A percentile compares a stretch with the other conserved stretches of the same genome.
These are phyloP conservation scores for Rousettus madagascariensis DNA, from an alignment of 2,797 vertebrate species.

Conservation along the genomic window DNA sequence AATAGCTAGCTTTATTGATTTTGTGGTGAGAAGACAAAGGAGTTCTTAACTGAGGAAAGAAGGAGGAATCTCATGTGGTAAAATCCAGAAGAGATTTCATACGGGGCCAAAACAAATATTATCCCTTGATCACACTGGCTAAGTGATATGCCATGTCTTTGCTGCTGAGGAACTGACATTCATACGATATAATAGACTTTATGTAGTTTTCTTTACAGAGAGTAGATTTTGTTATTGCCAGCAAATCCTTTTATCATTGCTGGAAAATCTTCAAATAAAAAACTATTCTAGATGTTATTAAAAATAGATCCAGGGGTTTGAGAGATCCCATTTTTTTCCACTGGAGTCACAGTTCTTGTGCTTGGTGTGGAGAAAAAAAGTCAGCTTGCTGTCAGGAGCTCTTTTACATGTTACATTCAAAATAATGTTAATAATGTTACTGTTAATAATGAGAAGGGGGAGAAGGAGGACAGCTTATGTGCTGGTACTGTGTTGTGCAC, in stretches of 20 bases:
- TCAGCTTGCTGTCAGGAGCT: background rate
- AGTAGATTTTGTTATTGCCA: slow-evolving; percentile 29
- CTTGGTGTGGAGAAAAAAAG: background rate
- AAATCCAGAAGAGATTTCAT: background rate
- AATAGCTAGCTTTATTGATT: background rate
- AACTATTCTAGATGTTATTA: slow-evolving; percentile 44
- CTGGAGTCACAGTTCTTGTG: background rate
- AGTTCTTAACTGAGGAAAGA: background rate
- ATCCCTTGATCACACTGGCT: background rate
- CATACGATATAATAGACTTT: slow-evolving; percentile 5
- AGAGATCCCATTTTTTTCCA: background rate
- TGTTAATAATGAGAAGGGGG: background rate
- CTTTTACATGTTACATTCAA: background rate
- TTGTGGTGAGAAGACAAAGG: background rate
- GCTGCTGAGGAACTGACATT: background rate
- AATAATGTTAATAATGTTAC: background rate
- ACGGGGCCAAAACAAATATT: background rate
- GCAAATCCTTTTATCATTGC: slow-evolving; percentile 49
- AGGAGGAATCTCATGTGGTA: background rate
- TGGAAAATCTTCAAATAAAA: slow-evolving; percentile 57
- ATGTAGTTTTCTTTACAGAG: background rate
- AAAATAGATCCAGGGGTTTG: slow-evolving; percentile 48
- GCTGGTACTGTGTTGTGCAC: background rate
- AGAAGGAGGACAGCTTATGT: background rate
- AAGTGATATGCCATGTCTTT: background rate